Evolutionary conservation across 2,888 invertebrate genomes (phyloP).

Genomic region (Erpobdella octoculata): DNA sequence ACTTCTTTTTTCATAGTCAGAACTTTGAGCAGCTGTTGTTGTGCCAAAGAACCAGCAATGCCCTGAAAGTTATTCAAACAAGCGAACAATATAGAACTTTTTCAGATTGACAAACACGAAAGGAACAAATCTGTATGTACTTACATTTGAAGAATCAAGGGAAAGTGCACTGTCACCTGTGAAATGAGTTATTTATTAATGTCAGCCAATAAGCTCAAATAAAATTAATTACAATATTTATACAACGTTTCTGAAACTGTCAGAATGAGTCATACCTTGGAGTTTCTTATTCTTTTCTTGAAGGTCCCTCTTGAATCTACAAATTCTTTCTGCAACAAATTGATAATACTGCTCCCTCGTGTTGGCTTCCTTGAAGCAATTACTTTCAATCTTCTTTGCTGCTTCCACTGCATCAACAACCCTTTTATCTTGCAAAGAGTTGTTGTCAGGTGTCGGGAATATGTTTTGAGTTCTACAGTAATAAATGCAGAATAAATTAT

Average conservation of each 20-base stretch:
- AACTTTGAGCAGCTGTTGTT: constrained; percentile 19
- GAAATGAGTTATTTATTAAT: too few relatives aligned
- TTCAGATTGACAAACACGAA: too few relatives aligned
- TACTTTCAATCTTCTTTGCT: constrained; percentile 85
- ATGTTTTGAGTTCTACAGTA: constrained; percentile 81
- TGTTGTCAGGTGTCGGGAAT: constrained; percentile 93
- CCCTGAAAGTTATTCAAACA: not conserved
- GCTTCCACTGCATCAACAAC: constrained; percentile 96
- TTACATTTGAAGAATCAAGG: not conserved
- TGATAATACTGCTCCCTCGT: constrained; percentile 97
- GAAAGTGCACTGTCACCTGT: too few relatives aligned
- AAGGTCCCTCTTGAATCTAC: constrained; percentile 95
- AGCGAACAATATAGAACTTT: too few relatives aligned
- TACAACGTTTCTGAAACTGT: not conserved
- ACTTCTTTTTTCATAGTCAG: constrained; percentile 25
- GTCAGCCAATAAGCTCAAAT: not conserved
- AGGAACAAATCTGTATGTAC: too few relatives aligned
- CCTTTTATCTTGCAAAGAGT: constrained; percentile 87
- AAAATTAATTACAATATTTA: not conserved
- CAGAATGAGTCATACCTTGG: not conserved
- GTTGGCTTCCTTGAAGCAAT: constrained; percentile 98
- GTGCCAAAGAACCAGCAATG: not conserved
- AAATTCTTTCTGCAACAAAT: constrained; percentile 93
- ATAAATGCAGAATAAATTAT: not conserved
- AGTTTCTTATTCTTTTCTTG: constrained; percentile 56